Evolutionary conservation across 2,888 invertebrate species (phyloP).

Genomic region (Bembecia ichneumoniformis): DNA sequence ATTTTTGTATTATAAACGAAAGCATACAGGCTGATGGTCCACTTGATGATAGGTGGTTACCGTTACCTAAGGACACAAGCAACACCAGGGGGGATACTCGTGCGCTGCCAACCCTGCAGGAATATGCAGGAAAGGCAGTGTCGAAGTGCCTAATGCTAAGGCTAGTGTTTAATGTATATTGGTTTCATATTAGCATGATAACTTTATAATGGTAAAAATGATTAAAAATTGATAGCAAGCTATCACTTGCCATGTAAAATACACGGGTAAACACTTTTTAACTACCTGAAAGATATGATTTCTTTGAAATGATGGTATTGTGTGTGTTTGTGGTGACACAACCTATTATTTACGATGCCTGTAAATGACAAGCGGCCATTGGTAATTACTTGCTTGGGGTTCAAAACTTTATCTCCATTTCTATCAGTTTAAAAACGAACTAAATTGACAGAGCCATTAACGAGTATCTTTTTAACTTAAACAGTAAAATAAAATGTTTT

Average conservation of each 20-base stretch:
- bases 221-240: too few relatives aligned
- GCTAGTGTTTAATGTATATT: too few relatives aligned
- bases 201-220: too few relatives aligned
- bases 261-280: conserved; percentile 5
- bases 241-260: background rate
- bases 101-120: too few relatives aligned
- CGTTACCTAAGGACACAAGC: too few relatives aligned
- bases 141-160: too few relatives aligned
- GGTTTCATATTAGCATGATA: too few relatives aligned
- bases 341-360: conserved; percentile 46
- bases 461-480: background rate
- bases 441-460: background rate
- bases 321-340: conserved; percentile 25
- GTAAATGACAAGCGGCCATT: conserved; percentile 50
- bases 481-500: background rate
- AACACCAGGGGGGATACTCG: too few relatives aligned
- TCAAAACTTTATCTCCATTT: conserved; percentile 32
- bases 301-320: conserved; percentile 26
- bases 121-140: too few relatives aligned
- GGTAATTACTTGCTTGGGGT: conserved; percentile 41
- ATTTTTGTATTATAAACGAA: too few relatives aligned
- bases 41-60: too few relatives aligned
- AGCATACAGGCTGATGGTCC: too few relatives aligned
- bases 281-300: conserved; percentile 14
- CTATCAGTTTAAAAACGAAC: conserved; percentile 27